phyloP scores from a whole-genome alignment of 2,888 invertebrate species.

The Idaea aversata region DNA sequence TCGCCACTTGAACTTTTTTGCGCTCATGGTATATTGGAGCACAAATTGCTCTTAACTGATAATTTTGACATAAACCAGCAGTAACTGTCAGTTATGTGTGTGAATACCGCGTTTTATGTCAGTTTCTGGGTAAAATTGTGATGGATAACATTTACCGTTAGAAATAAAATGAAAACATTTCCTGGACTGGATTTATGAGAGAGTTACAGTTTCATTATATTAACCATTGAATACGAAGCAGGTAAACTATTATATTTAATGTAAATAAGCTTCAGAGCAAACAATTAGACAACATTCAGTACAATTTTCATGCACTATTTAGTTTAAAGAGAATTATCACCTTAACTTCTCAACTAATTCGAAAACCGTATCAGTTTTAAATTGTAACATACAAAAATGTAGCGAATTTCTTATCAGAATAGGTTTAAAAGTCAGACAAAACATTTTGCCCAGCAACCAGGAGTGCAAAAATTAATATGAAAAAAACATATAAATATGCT shows the following conservation, averaged over 20 bases:
- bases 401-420: background rate
- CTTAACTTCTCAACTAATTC: background rate
- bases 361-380: background rate
- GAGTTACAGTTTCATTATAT: background rate
- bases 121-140: constrained; percentile 53
- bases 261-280: constrained; percentile 6
- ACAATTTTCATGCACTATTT: background rate
- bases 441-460: background rate
- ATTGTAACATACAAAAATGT: background rate
- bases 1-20: constrained; percentile 71
- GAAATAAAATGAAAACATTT: background rate
- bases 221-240: background rate
- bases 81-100: constrained; percentile 64
- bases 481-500: constrained; percentile 5
- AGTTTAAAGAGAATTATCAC: background rate
- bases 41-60: constrained; percentile 72
- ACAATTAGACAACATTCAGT: background rate
- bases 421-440: background rate
- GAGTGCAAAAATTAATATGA: constrained; percentile 9
- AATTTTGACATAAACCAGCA: constrained; percentile 77
- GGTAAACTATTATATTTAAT: constrained; percentile 5
- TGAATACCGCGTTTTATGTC: constrained; percentile 66
- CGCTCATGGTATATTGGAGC: constrained; percentile 44
- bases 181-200: background rate
- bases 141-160: constrained; percentile 48